A percentile compares a stretch with the other conserved stretches of the same genome.
These are phyloP conservation scores for Trichonephila clavata DNA, from an alignment of 1,140 invertebrate species.

Conservation along the genomic window DNA sequence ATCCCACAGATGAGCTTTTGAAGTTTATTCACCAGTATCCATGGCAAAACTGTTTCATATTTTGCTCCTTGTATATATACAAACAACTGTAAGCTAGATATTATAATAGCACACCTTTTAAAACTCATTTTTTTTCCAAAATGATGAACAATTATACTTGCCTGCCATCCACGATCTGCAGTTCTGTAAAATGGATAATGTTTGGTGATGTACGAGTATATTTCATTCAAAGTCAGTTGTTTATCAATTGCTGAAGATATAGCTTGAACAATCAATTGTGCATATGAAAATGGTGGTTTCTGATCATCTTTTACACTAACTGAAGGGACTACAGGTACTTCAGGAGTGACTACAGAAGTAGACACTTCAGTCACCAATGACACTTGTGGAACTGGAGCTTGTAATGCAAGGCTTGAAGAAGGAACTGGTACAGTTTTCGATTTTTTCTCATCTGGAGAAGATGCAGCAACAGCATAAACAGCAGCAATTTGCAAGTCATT, in stretches of 20 bases:
- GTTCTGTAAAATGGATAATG: constrained; percentile 99
- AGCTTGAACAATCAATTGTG: constrained; percentile 98
- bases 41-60: no score
- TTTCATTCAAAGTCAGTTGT: constrained; percentile 98
- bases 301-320: constrained; percentile 85
- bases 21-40: no score
- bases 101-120: no score
- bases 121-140: no score
- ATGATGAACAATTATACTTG: constrained; percentile 78
- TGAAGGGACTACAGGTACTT: background rate
- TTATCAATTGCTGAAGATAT: constrained; percentile 96
- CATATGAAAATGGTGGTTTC: constrained; percentile 98
- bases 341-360: constrained; percentile 42
- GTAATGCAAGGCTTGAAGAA: background rate
- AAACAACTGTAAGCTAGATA: no score
- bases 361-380: constrained; percentile 51
- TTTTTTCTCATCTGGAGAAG: constrained; percentile 73
- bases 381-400: constrained; percentile 49
- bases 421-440: constrained; percentile 33
- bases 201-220: constrained; percentile 99
- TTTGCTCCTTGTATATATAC: no score
- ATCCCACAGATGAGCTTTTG: no score
- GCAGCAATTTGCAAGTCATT: constrained; percentile 87
- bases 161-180: constrained; percentile 99
- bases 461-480: constrained; percentile 84